Conservation (phyloP, 2,113 vertebrate species). For the Caranx ignobilis region DNA sequence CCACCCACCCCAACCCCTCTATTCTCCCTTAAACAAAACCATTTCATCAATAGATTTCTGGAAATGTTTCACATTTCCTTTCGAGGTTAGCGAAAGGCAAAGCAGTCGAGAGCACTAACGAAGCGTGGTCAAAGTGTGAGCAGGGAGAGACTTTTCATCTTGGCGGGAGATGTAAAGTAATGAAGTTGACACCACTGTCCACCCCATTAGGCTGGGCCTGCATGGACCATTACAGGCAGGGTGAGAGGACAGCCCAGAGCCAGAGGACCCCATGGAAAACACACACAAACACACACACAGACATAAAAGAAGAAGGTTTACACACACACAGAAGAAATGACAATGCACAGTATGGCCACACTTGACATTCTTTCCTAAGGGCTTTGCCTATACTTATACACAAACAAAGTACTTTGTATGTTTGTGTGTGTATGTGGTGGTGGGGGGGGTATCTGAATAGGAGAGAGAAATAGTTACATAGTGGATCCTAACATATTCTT, state of each 20-base stretch:
- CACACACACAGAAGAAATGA: constrained; percentile 41
- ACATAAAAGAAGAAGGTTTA: constrained; percentile 16
- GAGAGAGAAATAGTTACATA: constrained; percentile 18
- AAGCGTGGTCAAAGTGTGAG: constrained; percentile 60
- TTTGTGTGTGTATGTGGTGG: constrained; percentile 6
- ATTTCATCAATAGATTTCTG: constrained; percentile 35
- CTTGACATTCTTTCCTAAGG: constrained; percentile 54
- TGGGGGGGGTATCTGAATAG: constrained; percentile 14
- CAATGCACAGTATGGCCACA: constrained; percentile 48
- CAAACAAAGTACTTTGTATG: constrained; percentile 32
- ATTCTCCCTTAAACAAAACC: constrained; percentile 28
- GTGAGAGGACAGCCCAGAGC: constrained; percentile 84
- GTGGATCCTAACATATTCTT: constrained; percentile 26
- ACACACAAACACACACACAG: constrained; percentile 52
- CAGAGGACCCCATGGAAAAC: constrained; percentile 70
- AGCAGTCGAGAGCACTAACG: constrained; percentile 58
- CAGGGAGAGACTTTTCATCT: constrained; percentile 76
- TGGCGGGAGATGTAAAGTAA: constrained; percentile 84
- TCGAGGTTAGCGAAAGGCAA: constrained; percentile 50
- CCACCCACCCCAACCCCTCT: neutral
- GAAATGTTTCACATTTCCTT: constrained; percentile 53
- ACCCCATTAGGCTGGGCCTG: constrained; percentile 84
- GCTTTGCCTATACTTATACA: constrained; percentile 42
- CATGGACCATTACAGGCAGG: constrained; percentile 85
- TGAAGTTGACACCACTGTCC: constrained; percentile 84